Evolutionary conservation across 1,140 invertebrate species (phyloP), one percentile per base, ranked within the genome.

Genomic region (Lasioglossum baleicum): DNA sequence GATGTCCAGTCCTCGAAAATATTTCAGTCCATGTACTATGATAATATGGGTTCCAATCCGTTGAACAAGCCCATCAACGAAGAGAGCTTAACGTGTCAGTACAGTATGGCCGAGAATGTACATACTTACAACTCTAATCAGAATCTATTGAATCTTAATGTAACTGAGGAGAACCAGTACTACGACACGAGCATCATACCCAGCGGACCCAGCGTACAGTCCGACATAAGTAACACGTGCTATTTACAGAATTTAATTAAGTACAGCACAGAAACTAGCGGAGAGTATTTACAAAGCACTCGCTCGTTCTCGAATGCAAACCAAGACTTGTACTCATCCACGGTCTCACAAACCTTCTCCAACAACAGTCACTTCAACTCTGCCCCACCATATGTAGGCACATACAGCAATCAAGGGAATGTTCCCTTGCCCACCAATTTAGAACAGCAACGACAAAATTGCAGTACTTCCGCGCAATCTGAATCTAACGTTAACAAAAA

Each of bases 21-120:
- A 7, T 82, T 81, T 44, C 81, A 85, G 48, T 26, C 88, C 3
- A 73, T 88, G 8, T 88, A 89, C 17, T 89, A 87, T 64, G 83
- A 89, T 66, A 87, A 82, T 11, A 74, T 76, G 11, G 75, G 60
- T 15, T 8, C 82, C 8, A 22, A 74, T 61, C 2, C 20, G 10
- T 61, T 74, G 13, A 56, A 74, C 35, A 80, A 75, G n/a, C 53
- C 72, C 2, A 64, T 44, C 17, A 84, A 48, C n/a, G 56, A 75
- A 42, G 76, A 67, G n/a, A 65, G 5, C 75, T 51, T 78, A 51
- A 48, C 44, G 11, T 79, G 65, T 66, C 83, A 83, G n/a, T 88
- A 87, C 63, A 74, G 58, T 17, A 58, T 68, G 1, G 56, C 22
- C 26, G 75, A 83, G 13, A 71, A 69, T 44, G 8, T 64, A 61